A percentile compares a stretch with the other conserved stretches of the same genome.
Conservation (phyloP, 1,140 invertebrate genomes). For the Trypoxylus dichotomus region DNA sequence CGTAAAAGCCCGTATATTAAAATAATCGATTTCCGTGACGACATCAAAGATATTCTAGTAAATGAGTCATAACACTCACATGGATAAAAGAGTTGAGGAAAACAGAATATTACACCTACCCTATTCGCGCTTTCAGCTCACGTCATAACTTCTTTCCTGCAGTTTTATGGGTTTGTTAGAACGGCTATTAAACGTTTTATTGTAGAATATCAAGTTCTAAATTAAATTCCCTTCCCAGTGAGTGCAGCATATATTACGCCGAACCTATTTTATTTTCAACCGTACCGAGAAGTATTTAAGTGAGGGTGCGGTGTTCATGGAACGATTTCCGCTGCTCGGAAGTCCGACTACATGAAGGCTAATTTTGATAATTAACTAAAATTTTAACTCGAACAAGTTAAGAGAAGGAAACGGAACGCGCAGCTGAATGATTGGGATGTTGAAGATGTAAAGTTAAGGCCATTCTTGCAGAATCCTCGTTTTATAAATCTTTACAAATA, state of each 20-base stretch:
- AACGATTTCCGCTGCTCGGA: not conserved
- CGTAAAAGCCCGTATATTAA: no score
- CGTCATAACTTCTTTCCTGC: not conserved
- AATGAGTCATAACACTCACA: no score
- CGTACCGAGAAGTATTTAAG: not conserved
- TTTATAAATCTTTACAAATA: no score
- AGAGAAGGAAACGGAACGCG: no score
- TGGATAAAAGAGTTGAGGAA: not conserved
- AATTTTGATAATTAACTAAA: not conserved
- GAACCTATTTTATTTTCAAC: not conserved
- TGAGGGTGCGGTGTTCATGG: not conserved
- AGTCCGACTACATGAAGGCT: not conserved
- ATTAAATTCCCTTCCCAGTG: slow-evolving; percentile 3
- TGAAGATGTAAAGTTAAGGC: no score
- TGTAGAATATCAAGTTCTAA: slow-evolving; percentile 15
- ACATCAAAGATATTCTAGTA: no score
- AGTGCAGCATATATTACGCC: slow-evolving; percentile 1
- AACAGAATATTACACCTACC: not conserved
- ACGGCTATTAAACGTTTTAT: slow-evolving; percentile 15
- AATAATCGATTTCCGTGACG: no score
- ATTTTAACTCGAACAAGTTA: not conserved
- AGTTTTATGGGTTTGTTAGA: not conserved
- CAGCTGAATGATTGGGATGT: no score
- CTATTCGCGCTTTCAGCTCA: not conserved
- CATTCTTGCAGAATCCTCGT: no score